Percentiles rank a stretch among this genome's conserved stretches.
Conservation (phyloP, 2,113 vertebrate species). For the Poecile atricapillus region DNA sequence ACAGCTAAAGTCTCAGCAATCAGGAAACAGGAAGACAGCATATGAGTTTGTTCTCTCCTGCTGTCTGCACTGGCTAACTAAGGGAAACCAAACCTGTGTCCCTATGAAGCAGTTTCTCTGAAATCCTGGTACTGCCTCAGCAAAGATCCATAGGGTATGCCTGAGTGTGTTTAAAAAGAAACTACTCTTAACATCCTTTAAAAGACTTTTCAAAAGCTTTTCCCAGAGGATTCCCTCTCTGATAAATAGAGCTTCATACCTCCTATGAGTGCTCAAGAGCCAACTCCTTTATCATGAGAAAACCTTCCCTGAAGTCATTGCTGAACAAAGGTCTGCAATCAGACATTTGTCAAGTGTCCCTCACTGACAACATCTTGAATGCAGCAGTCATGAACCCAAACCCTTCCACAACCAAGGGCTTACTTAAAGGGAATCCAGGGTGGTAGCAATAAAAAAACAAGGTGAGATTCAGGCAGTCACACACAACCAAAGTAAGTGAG, state of each 20-base stretch:
- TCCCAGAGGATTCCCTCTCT: neutral
- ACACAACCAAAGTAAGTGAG: neutral
- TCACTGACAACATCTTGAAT: neutral
- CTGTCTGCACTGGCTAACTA: neutral
- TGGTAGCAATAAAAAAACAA: neutral
- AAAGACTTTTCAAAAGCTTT: neutral
- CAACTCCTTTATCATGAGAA: neutral
- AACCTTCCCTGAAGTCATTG: neutral
- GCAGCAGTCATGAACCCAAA: neutral
- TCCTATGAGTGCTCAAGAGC: neutral
- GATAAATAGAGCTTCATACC: neutral
- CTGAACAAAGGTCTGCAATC: neutral
- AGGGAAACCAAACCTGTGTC: neutral
- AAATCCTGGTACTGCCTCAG: neutral
- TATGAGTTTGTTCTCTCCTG: neutral
- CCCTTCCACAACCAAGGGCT: neutral
- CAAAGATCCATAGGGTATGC: neutral
- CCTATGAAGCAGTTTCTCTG: neutral
- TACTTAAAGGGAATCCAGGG: neutral
- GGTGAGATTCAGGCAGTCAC: neutral
- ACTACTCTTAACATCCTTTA: neutral
- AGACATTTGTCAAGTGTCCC: neutral
- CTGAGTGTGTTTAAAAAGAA: neutral
- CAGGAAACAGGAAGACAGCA: neutral
- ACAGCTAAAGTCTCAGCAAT: neutral